Evolutionary conservation across 64 coral and sea anemone genomes (phyloP).

Genomic region (Cladopsammia gracilis): DNA sequence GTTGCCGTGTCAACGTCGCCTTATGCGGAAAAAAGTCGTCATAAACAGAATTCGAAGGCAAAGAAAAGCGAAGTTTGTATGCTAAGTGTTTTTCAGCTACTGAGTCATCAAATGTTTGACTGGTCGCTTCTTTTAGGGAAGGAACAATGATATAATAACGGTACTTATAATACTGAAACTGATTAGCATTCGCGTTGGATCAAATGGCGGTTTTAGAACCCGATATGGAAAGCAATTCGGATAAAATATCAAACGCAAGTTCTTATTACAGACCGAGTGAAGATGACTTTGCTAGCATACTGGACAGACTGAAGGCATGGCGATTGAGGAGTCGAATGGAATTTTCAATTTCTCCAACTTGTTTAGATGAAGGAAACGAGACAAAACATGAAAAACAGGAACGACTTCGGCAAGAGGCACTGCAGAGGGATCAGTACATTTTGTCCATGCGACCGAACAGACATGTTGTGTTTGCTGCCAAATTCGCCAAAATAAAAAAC

Average conservation of each 20-base stretch:
- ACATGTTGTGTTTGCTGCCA: constrained; percentile 60
- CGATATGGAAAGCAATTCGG: neutral
- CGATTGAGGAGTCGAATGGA: neutral
- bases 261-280: constrained; percentile 19
- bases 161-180: too few species aligned
- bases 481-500: constrained; percentile 69
- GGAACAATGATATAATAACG: too few species aligned
- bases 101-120: too few species aligned
- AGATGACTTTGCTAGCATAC: neutral
- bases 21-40: neutral
- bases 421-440: constrained; percentile 49
- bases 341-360: neutral
- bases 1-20: constrained; percentile 21
- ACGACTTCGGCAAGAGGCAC: neutral
- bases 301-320: neutral
- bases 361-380: constrained; percentile 33
- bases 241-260: neutral
- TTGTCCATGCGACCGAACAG: constrained; percentile 42
- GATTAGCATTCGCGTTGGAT: neutral
- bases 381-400: neutral
- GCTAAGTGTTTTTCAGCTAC: too few species aligned
- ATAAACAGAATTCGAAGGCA: neutral
- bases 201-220: neutral
- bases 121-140: too few species aligned
- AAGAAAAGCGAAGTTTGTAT: neutral